Evolutionary conservation across 2,888 invertebrate genomes (phyloP).

Genomic region (Graphium colonna): DNA sequence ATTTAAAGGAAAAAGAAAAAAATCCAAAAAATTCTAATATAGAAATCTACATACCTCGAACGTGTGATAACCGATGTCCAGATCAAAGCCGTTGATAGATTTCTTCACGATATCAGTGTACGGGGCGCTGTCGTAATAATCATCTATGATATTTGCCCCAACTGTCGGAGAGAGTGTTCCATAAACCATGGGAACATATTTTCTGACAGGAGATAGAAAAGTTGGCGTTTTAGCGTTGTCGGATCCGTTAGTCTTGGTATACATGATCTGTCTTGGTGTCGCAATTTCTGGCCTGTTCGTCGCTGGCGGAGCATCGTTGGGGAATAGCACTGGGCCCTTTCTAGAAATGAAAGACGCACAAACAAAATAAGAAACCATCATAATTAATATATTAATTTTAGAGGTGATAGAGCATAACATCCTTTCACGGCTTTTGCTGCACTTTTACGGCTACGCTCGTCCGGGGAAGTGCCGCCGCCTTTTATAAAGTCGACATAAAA

Average conservation of each 20-base stretch:
- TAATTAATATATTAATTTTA: too few relatives aligned
- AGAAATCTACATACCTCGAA: constrained; percentile 53
- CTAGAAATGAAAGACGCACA: constrained; percentile 42
- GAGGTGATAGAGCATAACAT: too few relatives aligned
- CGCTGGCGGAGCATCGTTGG: not conserved
- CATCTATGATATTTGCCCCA: constrained; percentile 1
- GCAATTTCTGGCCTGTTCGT: constrained; percentile 40
- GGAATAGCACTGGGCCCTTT: constrained; percentile 70
- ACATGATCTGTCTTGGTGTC: constrained; percentile 65
- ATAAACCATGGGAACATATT: constrained; percentile 38
- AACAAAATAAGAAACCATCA: not conserved
- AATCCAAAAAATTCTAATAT: too few relatives aligned
- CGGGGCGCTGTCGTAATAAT: constrained; percentile 29
- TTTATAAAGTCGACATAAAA: too few relatives aligned
- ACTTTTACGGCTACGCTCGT: too few relatives aligned
- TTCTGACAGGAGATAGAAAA: constrained; percentile 38
- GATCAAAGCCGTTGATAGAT: constrained; percentile 18
- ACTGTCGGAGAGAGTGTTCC: constrained; percentile 21
- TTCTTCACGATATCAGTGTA: constrained; percentile 37
- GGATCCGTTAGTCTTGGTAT: constrained; percentile 38
- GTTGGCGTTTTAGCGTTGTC: constrained; percentile 36
- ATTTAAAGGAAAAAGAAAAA: too few relatives aligned
- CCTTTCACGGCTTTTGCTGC: too few relatives aligned
- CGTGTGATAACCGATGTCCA: constrained; percentile 41
- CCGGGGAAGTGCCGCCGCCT: too few relatives aligned